phyloP scores from a whole-genome alignment of 2,888 invertebrate species.

The Microchrysa polita region DNA sequence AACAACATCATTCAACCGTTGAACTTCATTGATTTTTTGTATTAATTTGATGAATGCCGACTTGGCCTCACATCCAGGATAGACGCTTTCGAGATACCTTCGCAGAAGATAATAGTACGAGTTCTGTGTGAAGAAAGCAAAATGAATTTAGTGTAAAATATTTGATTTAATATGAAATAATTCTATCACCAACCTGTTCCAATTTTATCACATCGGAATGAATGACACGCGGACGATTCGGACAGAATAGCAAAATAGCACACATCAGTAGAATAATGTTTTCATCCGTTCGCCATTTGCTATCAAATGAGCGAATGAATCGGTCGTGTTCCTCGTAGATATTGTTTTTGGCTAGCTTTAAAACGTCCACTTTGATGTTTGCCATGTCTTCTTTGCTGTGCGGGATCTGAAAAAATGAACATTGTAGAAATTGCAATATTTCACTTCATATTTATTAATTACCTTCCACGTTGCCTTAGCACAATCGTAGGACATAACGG shows the following conservation, averaged over 20 bases:
- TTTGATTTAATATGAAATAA: background rate
- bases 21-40: conserved; percentile 89
- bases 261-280: conserved; percentile 90
- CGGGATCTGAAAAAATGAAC: conserved; percentile 71
- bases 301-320: conserved; percentile 86
- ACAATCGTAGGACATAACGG: conserved; percentile 90
- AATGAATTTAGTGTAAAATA: background rate
- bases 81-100: conserved; percentile 84
- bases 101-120: conserved; percentile 89
- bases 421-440: background rate
- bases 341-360: conserved; percentile 90
- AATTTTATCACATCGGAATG: conserved; percentile 85
- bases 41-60: conserved; percentile 88
- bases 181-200: conserved; percentile 74
- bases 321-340: conserved; percentile 87
- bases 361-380: conserved; percentile 85
- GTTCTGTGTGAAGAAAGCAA: conserved; percentile 69
- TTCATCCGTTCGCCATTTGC: conserved; percentile 86
- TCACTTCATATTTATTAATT: no score
- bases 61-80: conserved; percentile 86
- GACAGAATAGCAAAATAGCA: conserved; percentile 90
- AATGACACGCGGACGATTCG: conserved; percentile 80
- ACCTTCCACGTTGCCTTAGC: conserved; percentile 92
- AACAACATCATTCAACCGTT: conserved; percentile 89
- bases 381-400: conserved; percentile 79